Percentiles rank a stretch among this genome's conserved stretches.
These are phyloP conservation scores for Schizopygopsis malacanthus DNA, from an alignment of 2,797 vertebrate species.

Conservation along the genomic window DNA sequence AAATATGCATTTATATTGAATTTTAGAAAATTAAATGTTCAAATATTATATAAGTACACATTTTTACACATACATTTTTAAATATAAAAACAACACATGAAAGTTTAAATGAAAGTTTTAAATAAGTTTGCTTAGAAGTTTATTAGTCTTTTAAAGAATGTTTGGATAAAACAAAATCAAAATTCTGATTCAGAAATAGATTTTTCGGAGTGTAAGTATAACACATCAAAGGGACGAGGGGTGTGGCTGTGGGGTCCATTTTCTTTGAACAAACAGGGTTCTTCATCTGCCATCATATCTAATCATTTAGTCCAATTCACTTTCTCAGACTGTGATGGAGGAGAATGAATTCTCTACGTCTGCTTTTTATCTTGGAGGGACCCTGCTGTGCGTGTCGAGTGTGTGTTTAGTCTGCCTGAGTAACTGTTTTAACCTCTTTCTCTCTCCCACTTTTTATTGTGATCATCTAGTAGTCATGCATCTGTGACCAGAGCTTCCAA, in stretches of 20 bases:
- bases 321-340: constrained; percentile 4
- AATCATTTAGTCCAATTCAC: constrained; percentile 7
- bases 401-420: constrained; percentile 30
- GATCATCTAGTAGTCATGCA: not conserved
- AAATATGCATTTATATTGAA: not conserved
- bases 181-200: not conserved
- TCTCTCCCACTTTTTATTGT: not conserved
- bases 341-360: constrained; percentile 4
- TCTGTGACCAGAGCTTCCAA: constrained; percentile 1
- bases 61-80: not conserved
- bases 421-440: not conserved
- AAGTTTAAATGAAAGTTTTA: not conserved
- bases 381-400: not conserved
- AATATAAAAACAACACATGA: not conserved
- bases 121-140: not conserved
- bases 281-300: constrained; percentile 4
- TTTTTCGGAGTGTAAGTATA: not conserved
- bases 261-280: constrained; percentile 22
- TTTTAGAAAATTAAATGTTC: not conserved
- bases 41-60: not conserved
- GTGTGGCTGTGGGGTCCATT: not conserved
- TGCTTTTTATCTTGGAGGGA: constrained; percentile 24
- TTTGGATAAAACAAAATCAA: not conserved
- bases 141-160: not conserved
- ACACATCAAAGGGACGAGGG: not conserved